These are phyloP conservation scores for Seira musarum DNA, from an alignment of 2,888 invertebrate genomes.

Conservation along the genomic window DNA sequence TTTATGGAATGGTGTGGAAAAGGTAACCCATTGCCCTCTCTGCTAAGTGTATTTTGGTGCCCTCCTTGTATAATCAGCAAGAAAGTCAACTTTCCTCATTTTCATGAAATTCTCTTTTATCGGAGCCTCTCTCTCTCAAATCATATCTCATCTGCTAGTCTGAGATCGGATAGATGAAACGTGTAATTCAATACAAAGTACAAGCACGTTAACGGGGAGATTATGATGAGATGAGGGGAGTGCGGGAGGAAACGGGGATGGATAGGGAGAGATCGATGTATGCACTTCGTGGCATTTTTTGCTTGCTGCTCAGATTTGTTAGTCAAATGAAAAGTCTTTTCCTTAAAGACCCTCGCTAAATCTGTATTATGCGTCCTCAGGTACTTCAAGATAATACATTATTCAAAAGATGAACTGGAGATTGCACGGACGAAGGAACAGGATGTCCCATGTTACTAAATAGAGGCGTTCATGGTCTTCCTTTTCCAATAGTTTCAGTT, in stretches of 20 bases:
- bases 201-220: not conserved
- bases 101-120: too few species aligned
- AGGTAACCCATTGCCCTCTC: too few species aligned
- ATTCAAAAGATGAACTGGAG: conserved; percentile 13
- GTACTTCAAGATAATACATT: conserved; percentile 4
- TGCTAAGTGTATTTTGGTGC: too few species aligned
- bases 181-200: conserved; percentile 5
- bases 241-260: too few species aligned
- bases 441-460: not conserved
- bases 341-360: conserved; percentile 7
- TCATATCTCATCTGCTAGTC: too few species aligned
- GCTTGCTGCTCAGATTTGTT: not conserved
- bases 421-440: not conserved
- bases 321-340: conserved; percentile 9
- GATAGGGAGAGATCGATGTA: too few species aligned
- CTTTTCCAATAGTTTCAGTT: not conserved
- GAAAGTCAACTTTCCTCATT: too few species aligned
- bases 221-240: conserved; percentile 2
- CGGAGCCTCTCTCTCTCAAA: too few species aligned
- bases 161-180: conserved; percentile 6
- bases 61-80: too few species aligned
- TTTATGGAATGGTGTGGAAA: too few species aligned
- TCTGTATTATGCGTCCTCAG: conserved; percentile 3
- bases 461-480: not conserved
- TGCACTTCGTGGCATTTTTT: not conserved